Evolutionary conservation across 2,113 vertebrate genomes (phyloP).

Genomic region (Amphilophus citrinellus): DNA sequence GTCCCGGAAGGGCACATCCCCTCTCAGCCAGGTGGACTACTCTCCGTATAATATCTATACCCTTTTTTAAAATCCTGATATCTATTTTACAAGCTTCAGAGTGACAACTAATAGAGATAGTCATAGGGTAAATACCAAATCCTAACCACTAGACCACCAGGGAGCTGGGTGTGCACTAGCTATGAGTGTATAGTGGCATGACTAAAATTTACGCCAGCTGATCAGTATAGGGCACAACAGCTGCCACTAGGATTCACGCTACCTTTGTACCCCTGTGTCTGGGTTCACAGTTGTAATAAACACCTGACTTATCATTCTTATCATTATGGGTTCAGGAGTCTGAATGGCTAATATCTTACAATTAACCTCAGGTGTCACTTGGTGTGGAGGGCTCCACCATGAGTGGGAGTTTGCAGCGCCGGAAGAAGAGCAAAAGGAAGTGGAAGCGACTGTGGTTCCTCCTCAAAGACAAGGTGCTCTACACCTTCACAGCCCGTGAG

Average conservation of each 20-base stretch:
- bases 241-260: background rate
- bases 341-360: background rate
- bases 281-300: background rate
- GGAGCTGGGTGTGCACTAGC: fast-evolving
- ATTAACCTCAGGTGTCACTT: conserved; percentile 84
- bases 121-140: conserved; percentile 73
- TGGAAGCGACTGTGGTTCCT: conserved; percentile 99
- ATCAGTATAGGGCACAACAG: background rate
- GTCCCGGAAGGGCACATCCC: conserved; percentile 88
- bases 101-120: background rate
- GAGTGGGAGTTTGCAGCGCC: conserved; percentile 90
- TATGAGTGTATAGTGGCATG: background rate
- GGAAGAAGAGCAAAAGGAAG: conserved; percentile 92
- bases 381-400: conserved; percentile 88
- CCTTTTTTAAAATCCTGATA: background rate
- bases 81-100: background rate
- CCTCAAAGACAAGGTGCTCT: conserved; percentile 99
- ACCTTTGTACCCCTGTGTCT: too few species aligned
- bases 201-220: background rate
- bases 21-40: conserved; percentile 87
- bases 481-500: conserved; percentile 92
- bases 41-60: background rate
- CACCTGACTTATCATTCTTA: background rate
- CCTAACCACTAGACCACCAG: conserved; percentile 81
- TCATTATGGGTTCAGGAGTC: background rate